Base-by-base conservation (phyloP, 2,888 invertebrate species). In the Minunthozetes semirufus region DNA sequence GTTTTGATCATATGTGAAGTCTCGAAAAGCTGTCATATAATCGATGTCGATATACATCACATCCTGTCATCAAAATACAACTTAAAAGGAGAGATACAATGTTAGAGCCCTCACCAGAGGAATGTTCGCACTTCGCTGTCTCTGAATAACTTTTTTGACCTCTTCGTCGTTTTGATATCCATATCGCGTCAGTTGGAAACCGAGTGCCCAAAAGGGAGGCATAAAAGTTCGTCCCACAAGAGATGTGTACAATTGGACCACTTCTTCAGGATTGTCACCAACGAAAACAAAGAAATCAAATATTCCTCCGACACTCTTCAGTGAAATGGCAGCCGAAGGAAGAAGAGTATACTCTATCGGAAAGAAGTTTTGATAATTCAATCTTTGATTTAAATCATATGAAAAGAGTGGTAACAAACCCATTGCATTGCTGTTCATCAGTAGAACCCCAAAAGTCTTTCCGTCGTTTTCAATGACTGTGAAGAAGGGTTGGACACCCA, bases 201-300 rank as follows among this genome's bases (percentile, higher is more conserved):
- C 94, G 0, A 94, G 86, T 0, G 89, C 85, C 94, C 94, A 94
- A 81, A 91, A 92, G 0, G 94, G 92, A 0, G 93, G 93, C 86
- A 94, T 86, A 81, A 87, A 87, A 0, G 93, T 91, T 76, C 87
- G 85, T 0, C 93, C 93, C 13, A 93, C 86, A 5, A 90, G 80
- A 76, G 86, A 86, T 0, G 89, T 87, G 81, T 90, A 90, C 13
- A 76, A 76, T 13, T 56, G 74, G 15, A 82, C 79, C 6, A 84
- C 83, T 74, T 81, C 80, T 75, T 83, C 82, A 0, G 94, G 92
- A 0, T 87, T 84, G 0, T 92, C 90, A 0, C 93, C 94, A 80
- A 89, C 79, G 81, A 93, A 88, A 77, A 93, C 85, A 81, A 89
- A 89, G 75, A 94, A 87, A 81, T 92, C 89, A 1, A 94, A 84